These are phyloP conservation scores for Limulus polyphemus DNA, from an alignment of 2,888 invertebrate species.

Conservation along the genomic window DNA sequence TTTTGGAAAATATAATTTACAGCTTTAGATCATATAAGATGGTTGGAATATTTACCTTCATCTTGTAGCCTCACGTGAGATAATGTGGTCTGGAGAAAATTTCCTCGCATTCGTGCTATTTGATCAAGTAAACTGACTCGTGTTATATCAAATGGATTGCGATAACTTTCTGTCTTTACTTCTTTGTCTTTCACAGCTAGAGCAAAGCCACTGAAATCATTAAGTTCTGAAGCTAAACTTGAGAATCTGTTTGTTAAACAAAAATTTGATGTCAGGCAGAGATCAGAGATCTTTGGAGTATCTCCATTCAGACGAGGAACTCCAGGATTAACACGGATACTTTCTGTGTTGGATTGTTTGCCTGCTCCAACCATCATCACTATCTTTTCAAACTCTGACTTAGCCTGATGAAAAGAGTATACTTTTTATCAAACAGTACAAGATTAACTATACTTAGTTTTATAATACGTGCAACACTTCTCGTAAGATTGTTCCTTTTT, in stretches of 20 bases:
- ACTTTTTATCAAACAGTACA: too few species aligned
- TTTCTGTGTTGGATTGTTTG: slow-evolving; percentile 34
- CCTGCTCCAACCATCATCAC: slow-evolving; percentile 38
- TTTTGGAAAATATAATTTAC: too few species aligned
- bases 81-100: slow-evolving; percentile 69
- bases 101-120: slow-evolving; percentile 84
- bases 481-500: too few species aligned
- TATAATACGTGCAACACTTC: too few species aligned
- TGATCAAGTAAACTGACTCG: slow-evolving; percentile 78
- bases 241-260: slow-evolving; percentile 56
- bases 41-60: slow-evolving; percentile 44
- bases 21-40: neutral
- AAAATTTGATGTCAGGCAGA: slow-evolving; percentile 58
- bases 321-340: slow-evolving; percentile 24
- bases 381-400: slow-evolving; percentile 32
- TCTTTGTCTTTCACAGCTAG: slow-evolving; percentile 44
- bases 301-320: slow-evolving; percentile 39
- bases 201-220: slow-evolving; percentile 65
- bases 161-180: slow-evolving; percentile 54
- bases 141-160: slow-evolving; percentile 93
- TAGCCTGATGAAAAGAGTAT: slow-evolving; percentile 22
- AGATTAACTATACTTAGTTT: too few species aligned
- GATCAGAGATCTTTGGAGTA: slow-evolving; percentile 53
- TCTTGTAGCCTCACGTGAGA: slow-evolving; percentile 61
- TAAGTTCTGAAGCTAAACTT: slow-evolving; percentile 66